Evolutionary conservation across 2,888 invertebrate genomes (phyloP), one percentile per base, ranked within the genome.

Genomic region (Campoletis raptor): DNA sequence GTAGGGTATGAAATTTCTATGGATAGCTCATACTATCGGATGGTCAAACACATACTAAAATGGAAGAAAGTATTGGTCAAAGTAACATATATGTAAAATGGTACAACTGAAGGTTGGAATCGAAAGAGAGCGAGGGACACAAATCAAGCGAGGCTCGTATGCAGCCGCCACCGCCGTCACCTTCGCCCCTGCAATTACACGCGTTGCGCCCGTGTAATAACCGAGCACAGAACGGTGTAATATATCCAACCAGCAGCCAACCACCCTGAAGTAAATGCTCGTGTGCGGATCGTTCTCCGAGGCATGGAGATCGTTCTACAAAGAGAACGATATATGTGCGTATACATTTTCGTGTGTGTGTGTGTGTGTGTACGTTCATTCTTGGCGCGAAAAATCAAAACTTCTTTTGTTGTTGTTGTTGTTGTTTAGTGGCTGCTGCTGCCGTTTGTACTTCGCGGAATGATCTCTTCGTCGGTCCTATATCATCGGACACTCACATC

Each of bases 131-230:
- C 73, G 72, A 78, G 86, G 86, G 83, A 85, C 88, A 90, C 89
- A 89, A 92, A 90, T 91, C 90, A 90, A 89, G 88, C 83, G 87
- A 69, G 81, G 85, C 74, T 76, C 74, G 70, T n/a, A n/a, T n/a
- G 57, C 70, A 73, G 73, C 72, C 81, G 73, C 83, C 83, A 77
- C 81, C 81, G 74, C 84, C 81, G 87, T 78, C 85, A 82, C 86
- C 82, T 85, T 70, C 82, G 81, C 87, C 88, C 86, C 81, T 89
- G 92, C 92, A 92, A 92, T 92, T 92, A 92, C 90, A 81, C 73
- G 81, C 88, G 79, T 66, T 82, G 90, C 88, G 89, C 91, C 89
- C 90, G 90, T 91, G 90, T 93, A 93, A 93, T 93, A 93, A 93
- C 91, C 90, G 90, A 91, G 91, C 88, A 89, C 89, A 88, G 88